Evolutionary conservation across 2,888 invertebrate species (phyloP), one percentile per base, ranked within the genome.

Genomic region (Calameuta idolon): DNA sequence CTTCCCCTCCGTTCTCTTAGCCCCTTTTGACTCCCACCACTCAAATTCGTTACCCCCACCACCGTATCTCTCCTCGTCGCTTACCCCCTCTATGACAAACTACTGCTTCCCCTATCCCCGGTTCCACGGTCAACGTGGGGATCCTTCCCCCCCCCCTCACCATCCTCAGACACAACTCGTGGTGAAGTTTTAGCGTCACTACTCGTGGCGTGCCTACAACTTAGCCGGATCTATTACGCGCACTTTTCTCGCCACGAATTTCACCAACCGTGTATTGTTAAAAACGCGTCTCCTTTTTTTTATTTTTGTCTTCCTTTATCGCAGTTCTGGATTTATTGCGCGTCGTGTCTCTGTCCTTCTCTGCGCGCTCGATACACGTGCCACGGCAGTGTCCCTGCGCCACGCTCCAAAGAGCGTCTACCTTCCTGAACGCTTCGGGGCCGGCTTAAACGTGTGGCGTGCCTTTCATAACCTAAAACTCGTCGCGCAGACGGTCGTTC

Each of bases 181-280:
- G 89, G 88, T 85, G 83, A 89, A 89, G 87, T 89, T 90, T 89
- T 86, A 89, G 87, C 90, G 86, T 89, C 87, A 87, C 85, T 85
- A 86, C 86, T 86, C 86, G 87, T 86, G 85, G 87, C 87, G 87
- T 88, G 85, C 86, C 88, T 87, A 87, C 87, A 87, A 88, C 87
- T 88, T 86, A 85, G 85, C 85, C 85, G 86, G 85, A 87, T 88
- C 87, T 88, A 86, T 88, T 85, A 85, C 88, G 85, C 86, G 84
- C 83, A 83, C 84, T 87, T 88, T 84, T 85, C 75, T 73, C 73
- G 76, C 73, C 76, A 78, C 80, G 80, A 81, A 73, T 81, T 69
- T 76, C 75, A 15, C 34, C 71, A 34, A 34, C 74, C 74, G 37
- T 34, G 23, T 74, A 30, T 74, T 55, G 55, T 30, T 34, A 30